Base-by-base conservation (phyloP, 2,888 invertebrate species). In the Craniophora ligustri region DNA sequence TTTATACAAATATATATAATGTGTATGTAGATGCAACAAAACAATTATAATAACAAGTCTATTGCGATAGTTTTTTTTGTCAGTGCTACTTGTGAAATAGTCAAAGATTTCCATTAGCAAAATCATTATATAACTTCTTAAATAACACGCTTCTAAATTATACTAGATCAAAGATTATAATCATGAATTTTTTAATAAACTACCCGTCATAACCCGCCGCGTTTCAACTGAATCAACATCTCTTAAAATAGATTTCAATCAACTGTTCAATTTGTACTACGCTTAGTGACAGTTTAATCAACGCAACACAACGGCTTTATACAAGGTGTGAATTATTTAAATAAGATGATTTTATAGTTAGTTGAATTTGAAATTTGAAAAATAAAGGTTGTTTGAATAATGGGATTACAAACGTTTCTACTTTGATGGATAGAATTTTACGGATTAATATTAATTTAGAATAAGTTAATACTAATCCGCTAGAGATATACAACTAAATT, bases 231-330 rank as follows among this genome's bases (percentile, higher is more conserved):
- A 46, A 38, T 38, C 8, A 39, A 50, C 45, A 39, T 18, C 19
- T 42, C 35, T 45, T 38, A 42, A 53, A 63, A 69, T 56, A 72
- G 59, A 64, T 68, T 56, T 63, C 46, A 67, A 59, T 59, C 44
- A 45, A 35, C 35, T 16, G 36, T 44, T 19, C 23, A 15, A 35
- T 35, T 53, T 32, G 14, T 39, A 36, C 11, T 30, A 38, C 21
- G 46, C 8, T 13, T 45, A 32, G 44, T 67, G 63, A 62, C 72
- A 58, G 44, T 38, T 62, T 34, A 41, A 62, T 67, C 47, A 55
- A 39, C 38, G 34, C 35, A 26, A 39, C 38, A 31, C 35, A 26
- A 26, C 18, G 21, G 11, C 26, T 36, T 30, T 40, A 13, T 30
- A 21, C 23, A 41, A 11, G 11, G 0, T 10, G 36, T 19, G 18